Conservation (phyloP, 2,113 vertebrate genomes). For the Cromileptes altivelis region DNA sequence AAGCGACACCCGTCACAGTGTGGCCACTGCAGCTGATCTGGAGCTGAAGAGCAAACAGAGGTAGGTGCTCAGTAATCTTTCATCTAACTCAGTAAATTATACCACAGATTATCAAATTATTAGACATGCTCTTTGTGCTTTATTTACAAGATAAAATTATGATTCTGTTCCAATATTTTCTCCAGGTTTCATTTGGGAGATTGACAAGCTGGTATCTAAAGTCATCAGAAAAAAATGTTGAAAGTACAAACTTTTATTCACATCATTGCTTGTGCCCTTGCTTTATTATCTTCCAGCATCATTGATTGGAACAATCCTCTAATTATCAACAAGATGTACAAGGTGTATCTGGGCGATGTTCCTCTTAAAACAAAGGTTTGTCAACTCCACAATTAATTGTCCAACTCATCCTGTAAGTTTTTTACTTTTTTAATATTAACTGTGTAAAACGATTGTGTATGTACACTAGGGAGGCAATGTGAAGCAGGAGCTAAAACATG, state of each 20-base stretch:
- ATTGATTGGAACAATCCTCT: slow-evolving; percentile 98
- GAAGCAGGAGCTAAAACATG: slow-evolving; percentile 96
- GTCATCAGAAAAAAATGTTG: not conserved
- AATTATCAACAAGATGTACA: slow-evolving; percentile 98
- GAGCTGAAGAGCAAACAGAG: slow-evolving; percentile 98
- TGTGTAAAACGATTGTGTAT: not conserved
- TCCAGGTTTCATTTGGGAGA: not conserved
- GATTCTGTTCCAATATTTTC: not conserved
- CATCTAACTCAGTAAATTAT: not conserved
- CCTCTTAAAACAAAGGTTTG: slow-evolving; percentile 97
- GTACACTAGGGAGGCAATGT: slow-evolving; percentile 87
- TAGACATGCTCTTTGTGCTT: not conserved
- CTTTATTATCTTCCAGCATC: slow-evolving; percentile 85
- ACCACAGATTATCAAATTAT: not conserved
- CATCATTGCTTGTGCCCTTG: not conserved
- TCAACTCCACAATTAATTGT: not conserved
- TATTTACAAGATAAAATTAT: not conserved
- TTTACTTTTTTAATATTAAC: not conserved
- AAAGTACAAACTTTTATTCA: not conserved
- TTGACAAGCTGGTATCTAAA: not conserved
- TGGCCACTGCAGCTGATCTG: slow-evolving; percentile 97
- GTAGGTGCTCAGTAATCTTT: slow-evolving; percentile 69
- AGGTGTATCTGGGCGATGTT: slow-evolving; percentile 98
- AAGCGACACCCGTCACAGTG: slow-evolving; percentile 96
- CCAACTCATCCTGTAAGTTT: not conserved